Percentiles rank a stretch among this genome's conserved stretches.
Evolutionary conservation across 2,113 vertebrate species (phyloP).

Genomic region (Brachypodius melanocephalos): DNA sequence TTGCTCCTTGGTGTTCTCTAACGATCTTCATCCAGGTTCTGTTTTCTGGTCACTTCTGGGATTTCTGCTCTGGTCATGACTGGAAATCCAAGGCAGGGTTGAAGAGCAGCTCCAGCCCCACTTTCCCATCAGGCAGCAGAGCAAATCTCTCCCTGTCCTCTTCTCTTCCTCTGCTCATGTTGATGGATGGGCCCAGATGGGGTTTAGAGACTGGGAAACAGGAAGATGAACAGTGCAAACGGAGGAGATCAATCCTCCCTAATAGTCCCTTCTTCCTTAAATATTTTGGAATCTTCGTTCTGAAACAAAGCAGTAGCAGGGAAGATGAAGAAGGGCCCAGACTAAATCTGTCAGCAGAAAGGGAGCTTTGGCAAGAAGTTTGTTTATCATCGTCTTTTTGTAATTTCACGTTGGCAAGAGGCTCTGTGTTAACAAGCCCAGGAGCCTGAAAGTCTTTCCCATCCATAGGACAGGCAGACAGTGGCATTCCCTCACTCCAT

Average conservation of each 20-base stretch:
- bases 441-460: not conserved
- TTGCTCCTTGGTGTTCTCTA: not conserved
- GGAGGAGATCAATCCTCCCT: not conserved
- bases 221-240: not conserved
- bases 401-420: not conserved
- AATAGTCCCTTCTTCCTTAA: not conserved
- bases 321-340: not conserved
- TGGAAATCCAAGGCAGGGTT: not conserved
- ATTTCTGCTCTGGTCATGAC: not conserved
- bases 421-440: not conserved
- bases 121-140: not conserved
- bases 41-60: not conserved
- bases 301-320: not conserved
- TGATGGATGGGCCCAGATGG: not conserved
- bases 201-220: not conserved
- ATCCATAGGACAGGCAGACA: not conserved
- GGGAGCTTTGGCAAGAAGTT: not conserved
- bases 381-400: not conserved
- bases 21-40: not conserved
- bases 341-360: not conserved
- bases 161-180: fast-evolving
- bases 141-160: not conserved
- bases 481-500: not conserved
- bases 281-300: not conserved
- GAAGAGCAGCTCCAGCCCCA: not conserved